Percentiles rank a stretch among this genome's conserved stretches.
phyloP scores from a whole-genome alignment of 2,888 invertebrate genomes.

The Papilio demoleus region DNA sequence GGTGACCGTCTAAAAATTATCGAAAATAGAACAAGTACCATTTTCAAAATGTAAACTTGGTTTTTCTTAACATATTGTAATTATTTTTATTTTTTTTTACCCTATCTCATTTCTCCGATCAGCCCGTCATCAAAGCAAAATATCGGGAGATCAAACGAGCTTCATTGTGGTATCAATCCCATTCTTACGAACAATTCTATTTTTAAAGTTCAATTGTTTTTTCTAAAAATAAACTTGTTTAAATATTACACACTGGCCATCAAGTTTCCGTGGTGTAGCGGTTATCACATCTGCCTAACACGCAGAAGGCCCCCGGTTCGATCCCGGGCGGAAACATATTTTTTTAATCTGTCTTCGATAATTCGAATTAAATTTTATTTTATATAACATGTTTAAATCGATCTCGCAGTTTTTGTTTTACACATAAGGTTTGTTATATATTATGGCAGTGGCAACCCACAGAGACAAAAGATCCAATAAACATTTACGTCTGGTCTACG shows the following conservation, averaged over 20 bases:
- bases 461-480: neutral
- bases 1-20: neutral
- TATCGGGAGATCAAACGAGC: too few species aligned
- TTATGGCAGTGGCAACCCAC: neutral
- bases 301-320: conserved; percentile 96
- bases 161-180: too few species aligned
- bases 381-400: neutral
- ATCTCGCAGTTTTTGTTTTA: too few species aligned
- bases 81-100: too few species aligned
- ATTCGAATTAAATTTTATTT: too few species aligned
- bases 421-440: too few species aligned
- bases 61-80: too few species aligned
- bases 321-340: conserved; percentile 86
- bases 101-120: too few species aligned
- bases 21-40: neutral
- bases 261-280: conserved; percentile 67
- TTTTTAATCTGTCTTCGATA: conserved; percentile 5
- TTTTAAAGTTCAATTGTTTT: too few species aligned
- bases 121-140: too few species aligned
- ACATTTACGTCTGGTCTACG: conserved; percentile 15
- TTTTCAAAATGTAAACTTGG: too few species aligned
- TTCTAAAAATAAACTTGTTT: neutral
- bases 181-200: too few species aligned
- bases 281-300: conserved; percentile 96
- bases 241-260: neutral